phyloP scores from a whole-genome alignment of 2,113 vertebrate species.

The Tiliqua scincoides region DNA sequence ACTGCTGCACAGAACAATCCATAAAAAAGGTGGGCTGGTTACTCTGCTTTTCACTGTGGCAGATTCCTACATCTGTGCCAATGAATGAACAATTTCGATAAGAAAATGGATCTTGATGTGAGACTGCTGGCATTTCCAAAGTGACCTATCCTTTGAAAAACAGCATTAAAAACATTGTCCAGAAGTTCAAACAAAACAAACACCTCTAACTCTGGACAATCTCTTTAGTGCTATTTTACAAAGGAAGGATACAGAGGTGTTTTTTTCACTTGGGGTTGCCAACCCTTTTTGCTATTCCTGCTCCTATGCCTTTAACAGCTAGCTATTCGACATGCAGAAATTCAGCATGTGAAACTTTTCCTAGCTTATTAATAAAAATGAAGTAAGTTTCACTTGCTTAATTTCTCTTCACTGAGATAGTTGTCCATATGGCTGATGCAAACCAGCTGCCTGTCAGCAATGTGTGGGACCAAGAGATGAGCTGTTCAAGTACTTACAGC shows the following conservation, averaged over 20 bases:
- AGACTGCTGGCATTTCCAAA: neutral
- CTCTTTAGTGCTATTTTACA: too few species aligned
- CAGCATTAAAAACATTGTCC: neutral
- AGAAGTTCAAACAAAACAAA: neutral
- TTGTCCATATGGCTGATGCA: neutral
- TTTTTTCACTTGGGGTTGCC: neutral
- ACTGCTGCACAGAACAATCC: neutral
- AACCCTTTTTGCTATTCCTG: neutral
- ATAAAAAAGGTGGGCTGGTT: neutral
- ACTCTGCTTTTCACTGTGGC: neutral
- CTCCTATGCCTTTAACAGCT: neutral
- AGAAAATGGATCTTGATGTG: neutral
- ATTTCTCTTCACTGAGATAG: neutral
- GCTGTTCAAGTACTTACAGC: neutral
- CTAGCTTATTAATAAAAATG: neutral
- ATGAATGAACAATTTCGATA: neutral
- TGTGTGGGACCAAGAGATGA: neutral
- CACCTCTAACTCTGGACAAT: too few species aligned
- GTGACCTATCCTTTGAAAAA: neutral
- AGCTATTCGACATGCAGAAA: neutral
- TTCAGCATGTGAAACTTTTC: neutral
- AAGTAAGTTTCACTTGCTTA: neutral
- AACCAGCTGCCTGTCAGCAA: neutral
- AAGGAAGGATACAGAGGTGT: neutral
- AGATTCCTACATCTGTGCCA: neutral